These are phyloP conservation scores for Okapia johnstoni DNA, from an alignment of 2,113 vertebrate species.

Conservation along the genomic window DNA sequence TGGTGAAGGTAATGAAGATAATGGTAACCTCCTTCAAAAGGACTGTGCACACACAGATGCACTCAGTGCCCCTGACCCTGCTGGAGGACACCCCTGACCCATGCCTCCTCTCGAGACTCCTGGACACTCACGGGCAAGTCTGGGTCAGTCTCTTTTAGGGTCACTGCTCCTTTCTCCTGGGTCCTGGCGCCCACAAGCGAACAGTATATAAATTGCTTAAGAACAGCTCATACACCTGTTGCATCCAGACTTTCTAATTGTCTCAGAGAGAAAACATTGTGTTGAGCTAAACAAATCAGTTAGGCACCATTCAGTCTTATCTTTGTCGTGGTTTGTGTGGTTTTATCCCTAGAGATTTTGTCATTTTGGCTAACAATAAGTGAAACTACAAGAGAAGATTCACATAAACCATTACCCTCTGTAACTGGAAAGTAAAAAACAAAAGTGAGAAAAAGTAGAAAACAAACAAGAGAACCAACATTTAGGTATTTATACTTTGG, in stretches of 20 bases:
- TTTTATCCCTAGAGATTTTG: background rate
- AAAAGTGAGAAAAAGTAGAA: background rate
- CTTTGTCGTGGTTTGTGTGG: background rate
- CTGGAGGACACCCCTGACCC: rapidly evolving
- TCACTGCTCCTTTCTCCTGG: background rate
- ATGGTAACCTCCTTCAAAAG: background rate
- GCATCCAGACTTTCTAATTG: background rate
- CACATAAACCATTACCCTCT: background rate
- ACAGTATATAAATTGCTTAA: background rate
- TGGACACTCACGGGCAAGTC: background rate
- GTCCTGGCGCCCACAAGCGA: background rate
- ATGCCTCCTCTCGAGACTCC: rapidly evolving
- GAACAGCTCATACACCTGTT: background rate
- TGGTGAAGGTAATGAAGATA: background rate
- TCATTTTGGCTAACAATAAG: background rate
- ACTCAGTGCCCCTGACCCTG: rapidly evolving
- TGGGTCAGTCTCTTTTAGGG: background rate
- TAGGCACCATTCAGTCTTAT: background rate
- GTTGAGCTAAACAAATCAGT: background rate
- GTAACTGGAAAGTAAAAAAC: background rate
- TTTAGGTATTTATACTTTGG: background rate
- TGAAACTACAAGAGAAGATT: background rate
- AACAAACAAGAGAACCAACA: background rate
- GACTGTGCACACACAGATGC: background rate
- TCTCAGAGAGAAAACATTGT: background rate